Conservation (phyloP, 2,797 vertebrate species). For the Okamejei kenojei region DNA sequence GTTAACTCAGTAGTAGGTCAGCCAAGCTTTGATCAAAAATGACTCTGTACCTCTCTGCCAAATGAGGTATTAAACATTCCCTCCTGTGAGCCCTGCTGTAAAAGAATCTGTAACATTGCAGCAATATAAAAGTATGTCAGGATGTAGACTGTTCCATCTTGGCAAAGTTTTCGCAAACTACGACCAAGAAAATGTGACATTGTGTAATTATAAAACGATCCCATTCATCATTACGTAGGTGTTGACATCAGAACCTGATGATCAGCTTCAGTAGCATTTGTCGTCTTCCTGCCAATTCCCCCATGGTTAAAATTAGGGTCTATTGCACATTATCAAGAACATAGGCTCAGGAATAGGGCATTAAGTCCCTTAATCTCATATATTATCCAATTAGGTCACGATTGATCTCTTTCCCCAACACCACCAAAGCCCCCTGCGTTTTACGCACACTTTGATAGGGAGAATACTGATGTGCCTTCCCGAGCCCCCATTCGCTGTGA, state of each 20-base stretch:
- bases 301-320: background rate
- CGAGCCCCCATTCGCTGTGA: too few relatives aligned
- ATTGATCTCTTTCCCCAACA: background rate
- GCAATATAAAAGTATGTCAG: constrained; percentile 8
- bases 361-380: background rate
- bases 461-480: too few relatives aligned
- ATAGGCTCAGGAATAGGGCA: background rate
- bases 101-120: background rate
- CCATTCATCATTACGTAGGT: background rate
- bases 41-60: constrained; percentile 32
- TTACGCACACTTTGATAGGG: too few relatives aligned
- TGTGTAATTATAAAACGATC: constrained; percentile 10
- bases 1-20: background rate
- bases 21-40: constrained; percentile 38
- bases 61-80: constrained; percentile 29
- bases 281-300: background rate
- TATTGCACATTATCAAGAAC: background rate
- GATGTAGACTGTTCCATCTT: constrained; percentile 1
- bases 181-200: constrained; percentile 24
- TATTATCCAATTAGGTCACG: background rate
- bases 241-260: background rate
- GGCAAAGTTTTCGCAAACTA: background rate
- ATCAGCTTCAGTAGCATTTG: background rate
- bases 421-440: too few relatives aligned
- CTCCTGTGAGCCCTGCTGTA: background rate